Conservation (phyloP, 2,113 vertebrate genomes). For the Casuarius casuarius region DNA sequence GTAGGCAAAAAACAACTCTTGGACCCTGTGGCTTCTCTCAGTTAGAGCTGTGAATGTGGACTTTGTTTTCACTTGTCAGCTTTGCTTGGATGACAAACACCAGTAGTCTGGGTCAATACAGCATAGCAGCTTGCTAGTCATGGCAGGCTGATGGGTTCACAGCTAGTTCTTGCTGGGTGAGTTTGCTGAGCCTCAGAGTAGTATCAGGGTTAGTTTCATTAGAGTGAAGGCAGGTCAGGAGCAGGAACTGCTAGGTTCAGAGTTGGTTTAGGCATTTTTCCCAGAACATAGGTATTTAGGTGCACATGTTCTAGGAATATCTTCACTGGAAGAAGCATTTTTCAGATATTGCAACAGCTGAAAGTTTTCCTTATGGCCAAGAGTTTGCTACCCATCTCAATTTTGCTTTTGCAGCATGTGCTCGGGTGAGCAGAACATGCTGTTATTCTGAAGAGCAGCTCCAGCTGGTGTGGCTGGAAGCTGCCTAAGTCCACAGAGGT, state of each 20-base stretch:
- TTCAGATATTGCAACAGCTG: background rate
- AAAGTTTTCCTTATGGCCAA: background rate
- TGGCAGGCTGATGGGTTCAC: rapidly evolving
- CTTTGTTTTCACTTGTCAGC: background rate
- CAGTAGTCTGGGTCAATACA: background rate
- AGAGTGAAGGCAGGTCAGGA: background rate
- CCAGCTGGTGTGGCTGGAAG: background rate
- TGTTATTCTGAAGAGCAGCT: background rate
- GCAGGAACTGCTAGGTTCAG: background rate
- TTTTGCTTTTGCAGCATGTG: background rate
- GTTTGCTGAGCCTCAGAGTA: background rate
- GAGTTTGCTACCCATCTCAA: background rate
- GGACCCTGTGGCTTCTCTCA: background rate
- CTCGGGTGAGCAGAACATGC: background rate
- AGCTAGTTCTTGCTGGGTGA: background rate
- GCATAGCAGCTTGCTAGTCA: background rate
- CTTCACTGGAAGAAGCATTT: background rate
- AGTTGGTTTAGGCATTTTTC: background rate
- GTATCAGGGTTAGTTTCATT: background rate
- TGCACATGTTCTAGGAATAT: background rate
- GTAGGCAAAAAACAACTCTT: background rate
- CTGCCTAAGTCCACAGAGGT: background rate
- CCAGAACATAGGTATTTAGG: background rate
- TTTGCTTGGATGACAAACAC: background rate
- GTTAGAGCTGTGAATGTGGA: background rate